A percentile compares a stretch with the other conserved stretches of the same genome.
Conservation (phyloP, 2,888 invertebrate species). For the Diabrotica balteata region DNA sequence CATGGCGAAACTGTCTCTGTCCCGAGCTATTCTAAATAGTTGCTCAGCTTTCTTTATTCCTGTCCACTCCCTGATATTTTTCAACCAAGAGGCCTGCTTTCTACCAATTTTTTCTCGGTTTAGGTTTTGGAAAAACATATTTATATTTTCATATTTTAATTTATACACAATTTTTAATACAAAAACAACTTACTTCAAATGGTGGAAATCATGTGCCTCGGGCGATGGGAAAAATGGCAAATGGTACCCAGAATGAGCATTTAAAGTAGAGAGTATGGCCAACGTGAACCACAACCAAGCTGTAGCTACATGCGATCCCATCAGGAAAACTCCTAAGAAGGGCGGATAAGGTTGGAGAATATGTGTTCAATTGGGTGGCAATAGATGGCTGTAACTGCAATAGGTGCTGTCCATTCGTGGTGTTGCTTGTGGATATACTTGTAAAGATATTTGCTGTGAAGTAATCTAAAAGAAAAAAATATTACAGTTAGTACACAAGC, state of each 20-base stretch:
- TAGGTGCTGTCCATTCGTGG: conserved; percentile 88
- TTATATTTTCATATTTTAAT: too few relatives aligned
- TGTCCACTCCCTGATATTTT: too few relatives aligned
- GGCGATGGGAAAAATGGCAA: conserved; percentile 85
- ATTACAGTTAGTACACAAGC: too few relatives aligned
- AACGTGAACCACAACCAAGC: conserved; percentile 81
- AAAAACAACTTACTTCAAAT: conserved; percentile 71
- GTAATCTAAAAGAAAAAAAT: conserved; percentile 63
- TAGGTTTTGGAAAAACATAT: too few relatives aligned
- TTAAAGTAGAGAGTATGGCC: conserved; percentile 79
- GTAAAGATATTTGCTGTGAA: conserved; percentile 78
- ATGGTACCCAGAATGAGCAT: conserved; percentile 86
- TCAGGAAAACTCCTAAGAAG: conserved; percentile 74
- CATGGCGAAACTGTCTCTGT: too few relatives aligned
- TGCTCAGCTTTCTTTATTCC: too few relatives aligned
- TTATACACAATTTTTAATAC: conserved; percentile 7
- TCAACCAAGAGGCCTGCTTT: too few relatives aligned
- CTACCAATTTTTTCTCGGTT: too few relatives aligned
- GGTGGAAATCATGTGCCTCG: conserved; percentile 88
- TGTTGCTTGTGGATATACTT: conserved; percentile 85
- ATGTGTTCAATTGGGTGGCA: conserved; percentile 82
- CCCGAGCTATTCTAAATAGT: too few relatives aligned
- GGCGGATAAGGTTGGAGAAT: conserved; percentile 78
- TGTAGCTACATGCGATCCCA: conserved; percentile 80
- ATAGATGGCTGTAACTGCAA: conserved; percentile 82